These are phyloP conservation scores for Gobio occitaniae DNA, from an alignment of 2,797 vertebrate genomes.

Conservation along the genomic window DNA sequence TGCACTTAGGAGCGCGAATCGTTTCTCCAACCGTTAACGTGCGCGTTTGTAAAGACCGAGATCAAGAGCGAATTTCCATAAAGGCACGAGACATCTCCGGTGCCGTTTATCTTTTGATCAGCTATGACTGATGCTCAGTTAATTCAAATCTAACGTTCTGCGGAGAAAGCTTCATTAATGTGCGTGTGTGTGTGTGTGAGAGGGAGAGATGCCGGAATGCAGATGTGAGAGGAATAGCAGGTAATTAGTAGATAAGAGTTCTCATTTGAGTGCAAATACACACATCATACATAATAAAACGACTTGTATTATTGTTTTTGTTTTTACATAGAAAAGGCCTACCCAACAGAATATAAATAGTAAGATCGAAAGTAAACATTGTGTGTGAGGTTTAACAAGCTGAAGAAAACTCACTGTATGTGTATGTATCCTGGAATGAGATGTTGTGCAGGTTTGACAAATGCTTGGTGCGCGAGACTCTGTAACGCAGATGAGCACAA, in stretches of 20 bases:
- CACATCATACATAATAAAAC: constrained; percentile 14
- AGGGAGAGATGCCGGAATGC: constrained; percentile 88
- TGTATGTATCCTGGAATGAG: background rate
- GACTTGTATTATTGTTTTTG: background rate
- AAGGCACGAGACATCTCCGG: constrained; percentile 79
- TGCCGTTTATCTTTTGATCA: constrained; percentile 92
- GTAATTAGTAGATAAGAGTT: constrained; percentile 86
- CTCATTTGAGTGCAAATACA: constrained; percentile 69
- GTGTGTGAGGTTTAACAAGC: background rate
- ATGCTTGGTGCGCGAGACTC: background rate
- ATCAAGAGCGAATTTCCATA: constrained; percentile 74
- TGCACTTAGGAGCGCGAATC: constrained; percentile 50
- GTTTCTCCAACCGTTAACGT: constrained; percentile 72
- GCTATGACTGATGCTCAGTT: constrained; percentile 94
- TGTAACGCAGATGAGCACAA: background rate
- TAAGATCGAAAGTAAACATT: background rate
- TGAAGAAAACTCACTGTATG: background rate
- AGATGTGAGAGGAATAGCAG: constrained; percentile 85
- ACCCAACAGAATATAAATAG: background rate
- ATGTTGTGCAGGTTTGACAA: background rate
- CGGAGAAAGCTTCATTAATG: constrained; percentile 81
- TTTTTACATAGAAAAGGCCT: background rate
- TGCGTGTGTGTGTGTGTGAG: constrained; percentile 90
- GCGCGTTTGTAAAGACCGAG: constrained; percentile 61
- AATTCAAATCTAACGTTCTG: constrained; percentile 87